Evolutionary conservation across 2,797 vertebrate species (phyloP), one percentile per base, ranked within the genome.

Genomic region (Salarias fasciatus): DNA sequence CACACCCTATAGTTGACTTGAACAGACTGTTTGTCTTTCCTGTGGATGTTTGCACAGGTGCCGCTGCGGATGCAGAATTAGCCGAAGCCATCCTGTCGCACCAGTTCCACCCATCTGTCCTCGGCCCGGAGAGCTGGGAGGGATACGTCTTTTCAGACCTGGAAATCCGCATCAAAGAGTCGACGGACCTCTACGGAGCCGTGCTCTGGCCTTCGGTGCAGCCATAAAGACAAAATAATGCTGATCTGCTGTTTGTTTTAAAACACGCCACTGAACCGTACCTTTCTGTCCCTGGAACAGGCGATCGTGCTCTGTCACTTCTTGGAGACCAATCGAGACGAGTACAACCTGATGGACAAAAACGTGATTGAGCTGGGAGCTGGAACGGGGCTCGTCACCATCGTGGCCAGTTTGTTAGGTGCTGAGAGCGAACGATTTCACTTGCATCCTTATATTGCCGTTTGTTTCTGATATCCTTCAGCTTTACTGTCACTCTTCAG

Each of bases 321-420:
- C 91, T 89, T 99, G 79, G 97, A 99, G 89, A 91, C 83, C 36
- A 93, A 97, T 74, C 84, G 69, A 69, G 93, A 95, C 41, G 80
- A 92, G 37, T 94, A 91, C 80, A 91, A 91, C 85, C 85, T 98
- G 77, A 63, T 61, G 66, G 95, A 98, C 77, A 97, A 94, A 91
- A 94, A 94, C 42, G 92, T 99, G 65, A 97, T 99, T 81, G 97
- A 99, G 91, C 91, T 99, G 62, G 97, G 97, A 73, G 95, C 97
- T 51, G 97, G 97, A 76, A 99, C 97, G 7, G 97, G 97, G 2
- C 89, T 99, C 1, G 95, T 98, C 52, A 95, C 96, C 61, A 92
- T 98, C 37, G 96, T 98, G 41, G 92, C 95, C 73, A 94, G 94
- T 75, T 87, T 99, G 35, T 90, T 99, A 49, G 97, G 97, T 99